Base-by-base conservation (phyloP, 92 coral and sea anemone genomes). In the Umimayanthus kanabou region DNA sequence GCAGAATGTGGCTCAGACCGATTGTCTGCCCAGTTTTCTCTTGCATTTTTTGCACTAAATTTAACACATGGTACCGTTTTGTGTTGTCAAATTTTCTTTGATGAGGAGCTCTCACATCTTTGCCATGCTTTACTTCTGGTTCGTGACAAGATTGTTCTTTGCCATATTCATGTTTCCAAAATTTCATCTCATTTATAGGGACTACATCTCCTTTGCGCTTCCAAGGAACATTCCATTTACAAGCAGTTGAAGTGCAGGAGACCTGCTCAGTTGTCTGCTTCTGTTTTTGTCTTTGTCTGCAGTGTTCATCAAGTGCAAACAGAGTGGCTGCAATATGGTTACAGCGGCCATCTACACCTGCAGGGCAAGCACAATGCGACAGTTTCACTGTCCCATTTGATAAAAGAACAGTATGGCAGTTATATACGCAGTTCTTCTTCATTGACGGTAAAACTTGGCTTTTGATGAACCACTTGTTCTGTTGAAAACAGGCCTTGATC, bases 201-300 rank as follows among this genome's bases (percentile, higher is more conserved):
- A 90, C 85, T 55, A 85, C 81, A 39, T 85, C 89, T 39, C 89
- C 92, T 81, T 90, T 90, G 4, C 92, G 82, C 57, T 90, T 90
- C 11, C 85, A 16, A 25, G 92, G 92, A 22, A 90, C 58, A 73
- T 70, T 80, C 85, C 74, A 80, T 58, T 80, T 80, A 20, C 85
- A 80, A 2, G 73, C 49, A 15, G 73, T 2, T 6, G 85, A 80
- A 10, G 85, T 80, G 47, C 85, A 80, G 14, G 85, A 33, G 50
- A 20, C 16, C 13, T 18, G 4, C 39, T 40, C 39, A 14, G 40
- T 6, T 39, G 66, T 39, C 50, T 80, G 85, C 23, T 80, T 2
- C 30, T 58, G 73, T 4, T 25, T 67, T 67, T 67, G 76, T 61
- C 85, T 80, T 58, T 58, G 25, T 18, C 53, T 80, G 55, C 57